Evolutionary conservation across 2,888 invertebrate genomes (phyloP), one percentile per base, ranked within the genome.

Genomic region (Ornithoptera alexandrae): DNA sequence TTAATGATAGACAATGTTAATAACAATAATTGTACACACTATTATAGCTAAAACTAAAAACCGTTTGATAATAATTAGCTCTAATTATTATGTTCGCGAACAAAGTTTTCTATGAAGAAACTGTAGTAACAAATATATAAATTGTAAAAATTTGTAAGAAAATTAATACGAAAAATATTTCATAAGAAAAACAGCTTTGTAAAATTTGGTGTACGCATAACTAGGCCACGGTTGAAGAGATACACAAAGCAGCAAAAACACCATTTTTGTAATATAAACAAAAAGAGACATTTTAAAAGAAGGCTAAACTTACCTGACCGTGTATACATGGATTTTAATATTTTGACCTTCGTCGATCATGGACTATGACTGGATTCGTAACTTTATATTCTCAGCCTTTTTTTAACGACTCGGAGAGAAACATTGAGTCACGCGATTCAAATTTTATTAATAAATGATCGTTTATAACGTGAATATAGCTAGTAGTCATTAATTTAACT

Each of bases 251-350:
- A 62, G 4, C 22, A 62, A 66, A 62, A 70, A 62, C 59, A 70
- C 3, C 7, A 57, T 61, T 62, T 62, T 66, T 65, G 17, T 42
- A 24, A 22, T 46, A 17, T 24, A 58, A 62, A 59, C n/a, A 60
- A 67, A 67, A 62, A n/a, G 12, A 67, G 59, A 62, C n/a, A 62
- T 62, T 50, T 30, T 58, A 60, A 62, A 56, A 62, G 50, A 62
- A 66, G 62, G 46, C 62, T 53, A 18, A 63, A 24, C 56, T 60
- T 64, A 67, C 66, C 66, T 63, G 70, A 56, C 15, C 15, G 58
- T 53, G 66, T 22, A 65, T 69, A 62, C 22, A 58, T 46, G 58
- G 67, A 67, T 69, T 66, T 69, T 62, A 62, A 69, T 36, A 50
- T 62, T 46, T 20, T 56, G 60, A 67, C 70, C 70, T 70, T 67